These are phyloP conservation scores for Sarotherodon lohbergeri DNA, from an alignment of 2,113 vertebrate species.

Conservation along the genomic window DNA sequence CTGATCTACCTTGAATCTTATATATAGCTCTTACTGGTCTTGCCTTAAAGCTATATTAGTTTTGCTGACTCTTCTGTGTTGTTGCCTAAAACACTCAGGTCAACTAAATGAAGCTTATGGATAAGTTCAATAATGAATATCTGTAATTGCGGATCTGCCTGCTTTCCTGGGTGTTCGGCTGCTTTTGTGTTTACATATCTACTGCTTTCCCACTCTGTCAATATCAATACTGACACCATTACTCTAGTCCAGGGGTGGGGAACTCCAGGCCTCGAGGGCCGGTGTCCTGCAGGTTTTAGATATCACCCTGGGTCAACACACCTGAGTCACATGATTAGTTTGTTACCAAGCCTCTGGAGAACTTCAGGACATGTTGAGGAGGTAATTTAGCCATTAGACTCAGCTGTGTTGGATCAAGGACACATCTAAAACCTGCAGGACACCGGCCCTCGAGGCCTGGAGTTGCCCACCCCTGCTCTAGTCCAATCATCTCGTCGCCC, in stretches of 20 bases:
- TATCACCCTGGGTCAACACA: too few relatives aligned
- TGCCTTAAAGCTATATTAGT: not conserved
- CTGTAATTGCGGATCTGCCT: not conserved
- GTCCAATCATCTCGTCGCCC: not conserved
- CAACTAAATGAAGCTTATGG: not conserved
- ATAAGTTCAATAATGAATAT: fast-evolving
- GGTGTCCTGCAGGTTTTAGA: too few relatives aligned
- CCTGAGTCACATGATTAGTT: too few relatives aligned
- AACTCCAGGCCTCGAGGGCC: too few relatives aligned
- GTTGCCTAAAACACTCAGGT: not conserved
- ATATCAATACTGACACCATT: too few relatives aligned
- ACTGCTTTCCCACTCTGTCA: not conserved
- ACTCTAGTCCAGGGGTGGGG: too few relatives aligned
- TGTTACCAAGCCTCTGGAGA: too few relatives aligned
- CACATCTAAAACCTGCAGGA: too few relatives aligned
- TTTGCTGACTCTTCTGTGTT: fast-evolving
- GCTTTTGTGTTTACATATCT: not conserved
- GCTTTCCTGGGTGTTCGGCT: not conserved
- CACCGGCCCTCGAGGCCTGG: too few relatives aligned
- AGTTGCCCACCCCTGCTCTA: not conserved
- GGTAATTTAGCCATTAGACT: too few relatives aligned
- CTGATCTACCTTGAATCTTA: not conserved
- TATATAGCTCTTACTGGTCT: fast-evolving
- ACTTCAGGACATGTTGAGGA: too few relatives aligned
- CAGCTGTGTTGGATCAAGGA: too few relatives aligned